These are phyloP conservation scores for Microtus montanus DNA, from an alignment of 2,113 vertebrate genomes.

Conservation along the genomic window DNA sequence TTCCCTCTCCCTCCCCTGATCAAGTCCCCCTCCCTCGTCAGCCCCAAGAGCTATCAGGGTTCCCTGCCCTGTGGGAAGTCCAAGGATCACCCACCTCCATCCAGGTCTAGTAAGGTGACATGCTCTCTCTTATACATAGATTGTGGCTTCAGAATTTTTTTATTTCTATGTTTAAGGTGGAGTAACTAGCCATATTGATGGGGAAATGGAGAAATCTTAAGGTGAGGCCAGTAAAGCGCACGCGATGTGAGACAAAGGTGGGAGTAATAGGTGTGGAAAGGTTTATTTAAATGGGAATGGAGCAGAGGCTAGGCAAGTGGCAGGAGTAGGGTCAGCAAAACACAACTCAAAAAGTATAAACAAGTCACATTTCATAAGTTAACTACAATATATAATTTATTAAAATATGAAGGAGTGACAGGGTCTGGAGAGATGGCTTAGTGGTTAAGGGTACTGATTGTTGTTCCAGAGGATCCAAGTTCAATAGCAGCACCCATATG, in stretches of 20 bases:
- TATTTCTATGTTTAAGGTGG: not conserved
- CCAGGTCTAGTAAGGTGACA: too few relatives aligned
- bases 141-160: not conserved
- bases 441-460: not conserved
- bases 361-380: not conserved
- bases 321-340: not conserved
- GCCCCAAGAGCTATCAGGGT: too few relatives aligned
- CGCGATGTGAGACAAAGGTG: fast-evolving
- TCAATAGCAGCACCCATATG: not conserved
- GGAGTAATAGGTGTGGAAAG: too few relatives aligned
- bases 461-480: not conserved
- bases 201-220: not conserved
- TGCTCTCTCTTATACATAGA: not conserved
- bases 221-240: not conserved
- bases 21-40: too few relatives aligned
- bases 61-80: too few relatives aligned
- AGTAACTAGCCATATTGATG: not conserved
- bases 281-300: too few relatives aligned
- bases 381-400: not conserved
- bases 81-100: too few relatives aligned
- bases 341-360: not conserved
- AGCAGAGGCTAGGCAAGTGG: not conserved
- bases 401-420: not conserved
- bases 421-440: not conserved
- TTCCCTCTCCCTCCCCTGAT: too few relatives aligned